These are phyloP conservation scores for Mormyrus proboscirostris DNA, from an alignment of 2,797 vertebrate genomes.

Conservation along the genomic window DNA sequence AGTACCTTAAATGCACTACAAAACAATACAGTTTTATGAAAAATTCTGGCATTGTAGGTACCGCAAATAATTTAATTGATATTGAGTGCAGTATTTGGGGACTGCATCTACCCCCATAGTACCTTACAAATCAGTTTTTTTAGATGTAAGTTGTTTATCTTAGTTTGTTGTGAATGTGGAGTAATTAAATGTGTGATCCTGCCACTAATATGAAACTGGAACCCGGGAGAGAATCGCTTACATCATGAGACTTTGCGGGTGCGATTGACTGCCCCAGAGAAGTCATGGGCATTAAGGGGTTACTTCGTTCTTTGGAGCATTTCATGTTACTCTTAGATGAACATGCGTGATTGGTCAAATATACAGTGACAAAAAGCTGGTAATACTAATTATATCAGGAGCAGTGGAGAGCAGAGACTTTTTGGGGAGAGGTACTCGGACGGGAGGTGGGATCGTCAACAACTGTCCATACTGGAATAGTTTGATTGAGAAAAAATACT, in stretches of 20 bases:
- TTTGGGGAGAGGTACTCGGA: not conserved
- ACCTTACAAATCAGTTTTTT: not conserved
- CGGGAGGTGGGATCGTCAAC: not conserved
- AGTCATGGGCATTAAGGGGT: not conserved
- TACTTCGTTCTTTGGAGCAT: not conserved
- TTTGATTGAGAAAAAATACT: not conserved
- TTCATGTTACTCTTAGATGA: not conserved
- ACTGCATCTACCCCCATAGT: not conserved
- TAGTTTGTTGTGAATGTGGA: not conserved
- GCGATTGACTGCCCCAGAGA: not conserved
- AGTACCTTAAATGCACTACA: not conserved
- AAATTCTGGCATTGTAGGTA: not conserved
- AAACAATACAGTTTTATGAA: not conserved
- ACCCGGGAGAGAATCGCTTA: not conserved
- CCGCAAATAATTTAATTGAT: not conserved
- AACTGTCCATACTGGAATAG: not conserved
- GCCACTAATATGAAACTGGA: not conserved
- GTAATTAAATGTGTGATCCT: not conserved
- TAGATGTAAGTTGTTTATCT: not conserved
- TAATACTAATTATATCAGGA: not conserved
- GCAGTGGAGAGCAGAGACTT: not conserved
- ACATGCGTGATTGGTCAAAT: not conserved
- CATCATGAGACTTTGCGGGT: not conserved
- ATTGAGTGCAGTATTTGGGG: not conserved
- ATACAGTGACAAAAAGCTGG: not conserved